Conservation (phyloP, 2,888 invertebrate genomes). For the Brassicogethes aeneus region DNA sequence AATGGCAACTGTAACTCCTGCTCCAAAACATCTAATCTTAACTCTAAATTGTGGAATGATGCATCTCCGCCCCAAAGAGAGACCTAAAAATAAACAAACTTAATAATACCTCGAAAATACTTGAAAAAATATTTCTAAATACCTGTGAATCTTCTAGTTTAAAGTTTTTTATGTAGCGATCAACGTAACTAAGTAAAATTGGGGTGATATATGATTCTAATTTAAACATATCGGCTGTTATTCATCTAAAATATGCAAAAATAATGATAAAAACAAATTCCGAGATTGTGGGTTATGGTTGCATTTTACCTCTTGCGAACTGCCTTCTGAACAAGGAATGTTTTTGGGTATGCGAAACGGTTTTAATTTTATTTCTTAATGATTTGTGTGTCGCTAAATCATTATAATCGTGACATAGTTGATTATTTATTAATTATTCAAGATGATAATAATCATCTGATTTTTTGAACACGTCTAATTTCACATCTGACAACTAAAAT, state of each 20-base stretch:
- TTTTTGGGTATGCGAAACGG: no score
- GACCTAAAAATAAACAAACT: slow-evolving; percentile 49
- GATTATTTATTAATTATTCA: slow-evolving; percentile 4
- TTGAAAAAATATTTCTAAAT: slow-evolving; percentile 4
- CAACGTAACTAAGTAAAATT: slow-evolving; percentile 85
- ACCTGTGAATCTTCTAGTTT: slow-evolving; percentile 90
- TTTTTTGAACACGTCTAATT: slow-evolving; percentile 14
- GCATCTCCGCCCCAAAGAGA: slow-evolving; percentile 97
- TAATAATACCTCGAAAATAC: not conserved
- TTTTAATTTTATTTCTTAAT: no score
- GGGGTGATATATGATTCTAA: slow-evolving; percentile 92
- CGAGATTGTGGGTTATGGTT: not conserved
- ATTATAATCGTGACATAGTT: not conserved
- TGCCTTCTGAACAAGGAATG: no score
- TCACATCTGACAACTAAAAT: no score
- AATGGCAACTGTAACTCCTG: slow-evolving; percentile 84
- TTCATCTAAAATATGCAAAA: not conserved
- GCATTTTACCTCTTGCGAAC: not conserved
- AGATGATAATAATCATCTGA: slow-evolving; percentile 12
- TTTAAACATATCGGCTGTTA: slow-evolving; percentile 66
- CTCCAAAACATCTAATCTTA: slow-evolving; percentile 85
- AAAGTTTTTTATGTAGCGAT: slow-evolving; percentile 88
- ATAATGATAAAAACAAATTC: slow-evolving; percentile 1
- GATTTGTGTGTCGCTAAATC: no score
- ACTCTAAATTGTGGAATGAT: slow-evolving; percentile 84